phyloP scores from a whole-genome alignment of 1,140 invertebrate genomes.

The Rhopalosiphum padi region DNA sequence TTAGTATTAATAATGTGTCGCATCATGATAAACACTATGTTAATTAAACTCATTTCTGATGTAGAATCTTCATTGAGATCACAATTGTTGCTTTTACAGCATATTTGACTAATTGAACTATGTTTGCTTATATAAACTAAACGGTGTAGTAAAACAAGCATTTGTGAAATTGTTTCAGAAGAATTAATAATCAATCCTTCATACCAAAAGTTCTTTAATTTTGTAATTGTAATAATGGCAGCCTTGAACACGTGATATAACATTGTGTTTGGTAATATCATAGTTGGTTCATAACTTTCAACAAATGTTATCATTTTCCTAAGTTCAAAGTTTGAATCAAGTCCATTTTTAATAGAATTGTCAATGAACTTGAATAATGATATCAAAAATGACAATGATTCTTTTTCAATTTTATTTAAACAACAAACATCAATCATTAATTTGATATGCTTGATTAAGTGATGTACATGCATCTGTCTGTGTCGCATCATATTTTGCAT shows the following conservation, averaged over 20 bases:
- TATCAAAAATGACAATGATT: slow-evolving; percentile 33
- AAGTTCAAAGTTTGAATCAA: slow-evolving; percentile 43
- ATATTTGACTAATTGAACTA: slow-evolving; percentile 7
- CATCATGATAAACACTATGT: slow-evolving; percentile 45
- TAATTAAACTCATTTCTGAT: slow-evolving; percentile 49
- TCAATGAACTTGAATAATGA: slow-evolving; percentile 48
- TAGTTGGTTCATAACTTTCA: slow-evolving; percentile 7
- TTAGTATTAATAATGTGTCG: background rate
- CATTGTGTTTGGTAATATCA: slow-evolving; percentile 20
- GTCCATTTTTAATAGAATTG: slow-evolving; percentile 44
- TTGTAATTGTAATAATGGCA: slow-evolving; percentile 9
- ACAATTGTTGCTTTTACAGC: slow-evolving; percentile 41
- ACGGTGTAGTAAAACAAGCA: background rate
- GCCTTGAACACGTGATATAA: slow-evolving; percentile 33
- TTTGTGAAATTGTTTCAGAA: slow-evolving; percentile 33
- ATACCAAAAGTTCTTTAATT: slow-evolving; percentile 47
- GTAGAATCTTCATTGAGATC: slow-evolving; percentile 44
- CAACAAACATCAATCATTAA: slow-evolving; percentile 53
- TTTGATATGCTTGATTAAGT: slow-evolving; percentile 46
- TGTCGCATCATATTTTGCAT: slow-evolving; percentile 53
- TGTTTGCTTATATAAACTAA: slow-evolving; percentile 37
- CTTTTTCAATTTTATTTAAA: slow-evolving; percentile 47
- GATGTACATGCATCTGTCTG: slow-evolving; percentile 39
- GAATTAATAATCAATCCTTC: slow-evolving; percentile 25
- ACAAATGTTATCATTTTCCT: slow-evolving; percentile 31